These are phyloP conservation scores for Baronia brevicornis DNA, from an alignment of 2,888 invertebrate genomes.

Conservation along the genomic window DNA sequence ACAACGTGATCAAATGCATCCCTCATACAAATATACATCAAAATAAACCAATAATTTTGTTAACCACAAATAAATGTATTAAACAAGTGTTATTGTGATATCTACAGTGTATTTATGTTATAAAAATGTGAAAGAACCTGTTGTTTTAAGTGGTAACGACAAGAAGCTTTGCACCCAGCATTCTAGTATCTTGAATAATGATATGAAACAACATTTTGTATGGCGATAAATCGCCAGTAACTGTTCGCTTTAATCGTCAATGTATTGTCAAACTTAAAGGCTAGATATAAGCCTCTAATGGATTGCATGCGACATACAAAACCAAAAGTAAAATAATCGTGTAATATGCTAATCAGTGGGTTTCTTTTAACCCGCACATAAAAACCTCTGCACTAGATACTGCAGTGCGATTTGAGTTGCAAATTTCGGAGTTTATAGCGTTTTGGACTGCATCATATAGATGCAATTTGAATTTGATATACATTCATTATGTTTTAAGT, in stretches of 20 bases:
- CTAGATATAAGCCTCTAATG: slow-evolving; percentile 33
- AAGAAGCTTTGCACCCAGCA: slow-evolving; percentile 41
- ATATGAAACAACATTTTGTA: slow-evolving; percentile 65
- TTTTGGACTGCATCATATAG: slow-evolving; percentile 8
- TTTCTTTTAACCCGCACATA: slow-evolving; percentile 67
- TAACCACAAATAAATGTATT: slow-evolving; percentile 30
- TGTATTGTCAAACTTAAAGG: slow-evolving; percentile 42
- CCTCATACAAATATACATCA: slow-evolving; percentile 37
- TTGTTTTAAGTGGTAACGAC: slow-evolving; percentile 27
- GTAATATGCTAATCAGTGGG: slow-evolving; percentile 68
- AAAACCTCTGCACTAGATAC: slow-evolving; percentile 73
- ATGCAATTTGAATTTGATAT: slow-evolving; percentile 2
- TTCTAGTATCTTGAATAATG: slow-evolving; percentile 49
- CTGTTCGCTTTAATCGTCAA: slow-evolving; percentile 60
- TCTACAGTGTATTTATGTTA: slow-evolving; percentile 12
- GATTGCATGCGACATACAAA: slow-evolving; percentile 30
- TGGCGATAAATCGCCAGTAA: slow-evolving; percentile 58
- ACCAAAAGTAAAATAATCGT: slow-evolving; percentile 47
- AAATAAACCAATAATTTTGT: slow-evolving; percentile 52
- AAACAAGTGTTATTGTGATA: slow-evolving; percentile 20
- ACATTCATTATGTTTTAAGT: neutral
- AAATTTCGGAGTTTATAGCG: slow-evolving; percentile 42
- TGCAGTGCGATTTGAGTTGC: slow-evolving; percentile 75
- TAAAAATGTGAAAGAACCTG: slow-evolving; percentile 25
- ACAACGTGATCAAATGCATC: slow-evolving; percentile 18